Evolutionary conservation across 2,888 invertebrate species (phyloP).

Genomic region (Trissoscelio sp.): DNA sequence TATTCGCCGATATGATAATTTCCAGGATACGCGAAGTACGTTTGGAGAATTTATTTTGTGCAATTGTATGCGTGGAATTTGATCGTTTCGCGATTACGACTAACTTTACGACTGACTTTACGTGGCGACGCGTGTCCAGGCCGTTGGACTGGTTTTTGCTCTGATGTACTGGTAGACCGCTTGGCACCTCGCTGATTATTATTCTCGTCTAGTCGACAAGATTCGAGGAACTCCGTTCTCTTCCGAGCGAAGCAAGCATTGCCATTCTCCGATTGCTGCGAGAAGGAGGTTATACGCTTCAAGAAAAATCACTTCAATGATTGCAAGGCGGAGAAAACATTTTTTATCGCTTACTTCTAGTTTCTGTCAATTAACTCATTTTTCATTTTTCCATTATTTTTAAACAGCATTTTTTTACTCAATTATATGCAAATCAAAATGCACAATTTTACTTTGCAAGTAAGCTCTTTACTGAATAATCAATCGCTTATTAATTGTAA

Average conservation of each 20-base stretch:
- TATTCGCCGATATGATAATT: constrained; percentile 17
- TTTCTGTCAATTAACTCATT: constrained; percentile 33
- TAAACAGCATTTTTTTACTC: constrained; percentile 5
- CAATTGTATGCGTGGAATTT: constrained; percentile 45
- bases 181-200: constrained; percentile 77
- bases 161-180: constrained; percentile 77
- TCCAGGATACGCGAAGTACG: constrained; percentile 30
- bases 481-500: constrained; percentile 7
- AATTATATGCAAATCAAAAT: neutral
- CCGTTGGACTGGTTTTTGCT: constrained; percentile 76
- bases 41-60: constrained; percentile 40
- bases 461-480: neutral
- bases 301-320: constrained; percentile 57
- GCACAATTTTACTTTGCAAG: neutral
- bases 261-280: constrained; percentile 63
- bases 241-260: constrained; percentile 58
- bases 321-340: constrained; percentile 51
- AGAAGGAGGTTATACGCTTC: constrained; percentile 58
- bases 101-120: constrained; percentile 45
- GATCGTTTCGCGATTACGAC: constrained; percentile 41
- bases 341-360: constrained; percentile 35
- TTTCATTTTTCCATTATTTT: constrained; percentile 17
- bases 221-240: constrained; percentile 66
- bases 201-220: constrained; percentile 68
- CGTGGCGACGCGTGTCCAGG: constrained; percentile 69